Evolutionary conservation across 2,797 vertebrate genomes (phyloP), one percentile per base, ranked within the genome.

Genomic region (Gymnoscopelus braueri): DNA sequence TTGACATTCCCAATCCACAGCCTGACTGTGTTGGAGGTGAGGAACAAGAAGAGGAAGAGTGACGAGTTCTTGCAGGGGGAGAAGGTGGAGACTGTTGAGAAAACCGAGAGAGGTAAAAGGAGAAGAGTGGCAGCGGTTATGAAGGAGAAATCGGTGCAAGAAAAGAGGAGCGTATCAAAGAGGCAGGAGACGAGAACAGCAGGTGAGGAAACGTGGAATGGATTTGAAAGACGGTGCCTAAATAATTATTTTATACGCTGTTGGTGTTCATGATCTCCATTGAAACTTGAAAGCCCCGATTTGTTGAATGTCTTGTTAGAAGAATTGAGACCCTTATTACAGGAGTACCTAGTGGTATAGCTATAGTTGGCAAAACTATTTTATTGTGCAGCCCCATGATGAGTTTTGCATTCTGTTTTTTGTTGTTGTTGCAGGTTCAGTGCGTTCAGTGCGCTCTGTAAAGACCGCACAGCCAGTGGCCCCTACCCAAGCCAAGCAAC

Each of bases 41-140:
- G 74, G n/a, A 80, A 63, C 72, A 93, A 91, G 77, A 99, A 99
- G 84, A 96, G 97, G 83, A 98, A 96, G 91, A 96, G 94, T 29
- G 93, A 94, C 4, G 91, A 91, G 19, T 83, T 49, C 57, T 23
- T 86, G 53, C 91, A 51, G 60, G 69, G 67, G 0, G 74, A 32
- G 0, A 73, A 60, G 24, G 14, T 0, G 0, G 79, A 72, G 63
- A 80, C 81, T 1, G 51, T 5, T 0, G 67, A 32, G 54, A 88
- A 83, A 61, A 9, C 35, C 0, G 51, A 80, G 51, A 52, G 15
- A 2, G 79, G 80, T 0, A 94, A 94, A 81, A 89, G 91, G 65
- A 90, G 77, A 69, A 82, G 77, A 54, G 75, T 53, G 52, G 69
- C 63, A 1, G 5, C 65, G 0, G 67, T 26, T 0, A 78, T 60